Evolutionary conservation across 2,113 vertebrate genomes (phyloP).

Genomic region (Apistogramma diplotaenia): DNA sequence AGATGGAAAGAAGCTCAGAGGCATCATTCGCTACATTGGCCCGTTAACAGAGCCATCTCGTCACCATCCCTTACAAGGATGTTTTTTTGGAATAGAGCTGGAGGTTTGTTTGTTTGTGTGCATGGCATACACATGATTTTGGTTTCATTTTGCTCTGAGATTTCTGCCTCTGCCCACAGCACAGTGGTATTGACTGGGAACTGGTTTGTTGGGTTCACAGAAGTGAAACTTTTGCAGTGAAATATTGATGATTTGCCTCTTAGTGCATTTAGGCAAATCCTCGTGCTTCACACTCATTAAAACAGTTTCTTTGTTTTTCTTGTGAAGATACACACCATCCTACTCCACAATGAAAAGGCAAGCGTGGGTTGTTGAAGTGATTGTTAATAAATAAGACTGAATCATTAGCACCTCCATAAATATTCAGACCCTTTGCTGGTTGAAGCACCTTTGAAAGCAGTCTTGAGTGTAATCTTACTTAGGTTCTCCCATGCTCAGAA

Average conservation of each 20-base stretch:
- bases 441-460: neutral
- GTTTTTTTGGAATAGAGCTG: slow-evolving; percentile 81
- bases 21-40: slow-evolving; percentile 77
- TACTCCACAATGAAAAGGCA: neutral
- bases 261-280: no score
- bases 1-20: slow-evolving; percentile 49
- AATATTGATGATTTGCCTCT: neutral
- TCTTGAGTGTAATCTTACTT: no score
- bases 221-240: no score
- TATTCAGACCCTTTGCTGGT: neutral
- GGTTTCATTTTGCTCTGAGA: neutral
- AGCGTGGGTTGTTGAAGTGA: neutral
- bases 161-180: neutral
- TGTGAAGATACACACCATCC: neutral
- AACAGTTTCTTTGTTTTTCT: no score
- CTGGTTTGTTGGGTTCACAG: neutral
- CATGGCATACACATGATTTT: neutral
- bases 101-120: slow-evolving; percentile 69
- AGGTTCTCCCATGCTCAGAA: no score
- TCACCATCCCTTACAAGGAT: neutral
- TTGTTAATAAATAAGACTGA: neutral
- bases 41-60: rapidly evolving
- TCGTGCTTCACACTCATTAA: no score
- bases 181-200: neutral
- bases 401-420: neutral